These are phyloP conservation scores for Gymnorhina tibicen DNA, from an alignment of 2,113 vertebrate species.

Conservation along the genomic window DNA sequence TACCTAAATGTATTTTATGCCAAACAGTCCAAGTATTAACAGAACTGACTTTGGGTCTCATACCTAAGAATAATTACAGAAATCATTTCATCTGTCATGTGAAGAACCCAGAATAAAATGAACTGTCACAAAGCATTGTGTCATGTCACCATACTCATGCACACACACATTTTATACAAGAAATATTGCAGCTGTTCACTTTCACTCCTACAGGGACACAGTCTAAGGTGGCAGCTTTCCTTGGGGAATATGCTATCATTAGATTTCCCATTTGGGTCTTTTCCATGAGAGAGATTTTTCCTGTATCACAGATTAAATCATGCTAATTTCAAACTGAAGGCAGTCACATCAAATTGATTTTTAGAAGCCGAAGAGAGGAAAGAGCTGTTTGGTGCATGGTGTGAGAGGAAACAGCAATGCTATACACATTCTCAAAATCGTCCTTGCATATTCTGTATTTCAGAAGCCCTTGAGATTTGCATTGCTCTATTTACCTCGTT, in stretches of 20 bases:
- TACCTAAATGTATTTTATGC: conserved; percentile 37
- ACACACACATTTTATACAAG: not conserved
- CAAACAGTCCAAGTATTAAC: not conserved
- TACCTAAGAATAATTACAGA: conserved; percentile 53
- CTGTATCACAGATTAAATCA: not conserved
- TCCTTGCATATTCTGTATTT: not conserved
- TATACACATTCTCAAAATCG: not conserved
- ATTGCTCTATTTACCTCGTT: not conserved
- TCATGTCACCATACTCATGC: not conserved
- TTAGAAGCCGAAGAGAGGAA: not conserved
- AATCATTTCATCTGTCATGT: conserved; percentile 50
- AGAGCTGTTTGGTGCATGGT: not conserved
- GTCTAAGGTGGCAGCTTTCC: conserved; percentile 7
- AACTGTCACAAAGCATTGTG: conserved; percentile 32
- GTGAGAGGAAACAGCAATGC: not conserved
- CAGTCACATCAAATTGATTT: not conserved
- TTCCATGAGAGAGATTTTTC: not conserved
- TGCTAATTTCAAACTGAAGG: not conserved
- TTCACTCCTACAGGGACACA: not conserved
- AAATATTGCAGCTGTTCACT: not conserved
- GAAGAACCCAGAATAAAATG: conserved; percentile 36
- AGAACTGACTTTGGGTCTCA: not conserved
- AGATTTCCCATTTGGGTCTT: not conserved
- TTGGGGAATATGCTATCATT: not conserved
- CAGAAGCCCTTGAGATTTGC: not conserved